Conservation (phyloP, 2,797 vertebrate genomes). For the Stomatorhinus walkeri region DNA sequence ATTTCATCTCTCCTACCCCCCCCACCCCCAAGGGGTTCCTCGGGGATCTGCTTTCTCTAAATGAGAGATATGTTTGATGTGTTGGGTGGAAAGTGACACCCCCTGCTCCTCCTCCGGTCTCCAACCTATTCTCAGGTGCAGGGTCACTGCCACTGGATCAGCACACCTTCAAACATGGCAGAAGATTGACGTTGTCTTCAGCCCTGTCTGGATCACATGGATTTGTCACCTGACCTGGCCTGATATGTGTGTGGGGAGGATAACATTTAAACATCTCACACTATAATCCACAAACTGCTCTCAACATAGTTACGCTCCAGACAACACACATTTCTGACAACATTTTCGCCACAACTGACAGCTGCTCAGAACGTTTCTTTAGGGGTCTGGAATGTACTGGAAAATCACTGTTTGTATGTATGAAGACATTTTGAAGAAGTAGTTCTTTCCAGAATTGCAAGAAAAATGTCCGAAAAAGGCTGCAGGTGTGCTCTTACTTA, state of each 20-base stretch:
- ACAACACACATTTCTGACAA: background rate
- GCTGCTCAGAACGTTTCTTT: background rate
- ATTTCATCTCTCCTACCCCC: slow-evolving; percentile 5
- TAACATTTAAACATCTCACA: background rate
- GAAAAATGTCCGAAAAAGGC: background rate
- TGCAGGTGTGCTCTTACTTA: background rate
- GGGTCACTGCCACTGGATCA: slow-evolving; percentile 15
- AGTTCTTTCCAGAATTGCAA: background rate
- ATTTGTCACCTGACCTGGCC: background rate
- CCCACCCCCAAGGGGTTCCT: background rate
- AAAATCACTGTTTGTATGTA: background rate
- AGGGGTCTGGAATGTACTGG: background rate
- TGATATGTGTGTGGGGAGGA: background rate
- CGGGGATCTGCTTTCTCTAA: slow-evolving; percentile 4
- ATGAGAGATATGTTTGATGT: slow-evolving; percentile 14
- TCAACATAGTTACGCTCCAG: background rate
- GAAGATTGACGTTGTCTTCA: background rate
- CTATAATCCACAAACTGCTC: background rate
- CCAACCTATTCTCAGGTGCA: background rate
- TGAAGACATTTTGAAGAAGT: background rate
- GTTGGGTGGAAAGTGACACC: background rate
- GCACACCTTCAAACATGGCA: background rate
- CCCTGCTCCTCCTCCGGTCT: background rate
- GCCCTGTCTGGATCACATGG: background rate
- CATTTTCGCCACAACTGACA: background rate